Evolutionary conservation across 2,888 invertebrate genomes (phyloP).

Genomic region (Eupithecia subfuscata): DNA sequence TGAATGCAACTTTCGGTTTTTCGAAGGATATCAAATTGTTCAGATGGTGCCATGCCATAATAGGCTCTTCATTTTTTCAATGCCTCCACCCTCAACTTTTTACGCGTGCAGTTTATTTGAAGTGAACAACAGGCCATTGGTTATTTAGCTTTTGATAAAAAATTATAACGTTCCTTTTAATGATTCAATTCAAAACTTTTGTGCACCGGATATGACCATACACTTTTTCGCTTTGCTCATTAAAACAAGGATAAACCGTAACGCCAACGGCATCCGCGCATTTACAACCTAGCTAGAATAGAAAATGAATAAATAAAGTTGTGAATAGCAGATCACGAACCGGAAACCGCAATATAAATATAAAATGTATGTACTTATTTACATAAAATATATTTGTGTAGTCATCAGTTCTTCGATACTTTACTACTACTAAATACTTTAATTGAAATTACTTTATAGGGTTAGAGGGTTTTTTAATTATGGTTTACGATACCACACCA

Average conservation of each 20-base stretch:
- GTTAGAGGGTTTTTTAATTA: no score
- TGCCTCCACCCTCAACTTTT: slow-evolving; percentile 45
- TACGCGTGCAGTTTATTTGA: slow-evolving; percentile 61
- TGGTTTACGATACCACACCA: no score
- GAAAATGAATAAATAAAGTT: slow-evolving; percentile 23
- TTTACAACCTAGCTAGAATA: slow-evolving; percentile 15
- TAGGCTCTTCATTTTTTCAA: slow-evolving; percentile 51
- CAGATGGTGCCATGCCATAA: slow-evolving; percentile 54
- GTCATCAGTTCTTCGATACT: no score
- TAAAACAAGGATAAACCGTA: slow-evolving; percentile 39
- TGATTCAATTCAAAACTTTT: slow-evolving; percentile 42
- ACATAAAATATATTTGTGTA: no score
- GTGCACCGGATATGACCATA: slow-evolving; percentile 42
- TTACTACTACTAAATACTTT: no score
- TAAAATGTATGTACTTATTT: no score
- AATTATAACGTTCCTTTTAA: slow-evolving; percentile 49
- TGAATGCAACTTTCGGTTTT: slow-evolving; percentile 64
- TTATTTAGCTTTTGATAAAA: slow-evolving; percentile 52
- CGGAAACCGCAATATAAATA: neutral
- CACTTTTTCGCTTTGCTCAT: slow-evolving; percentile 41
- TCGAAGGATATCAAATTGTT: slow-evolving; percentile 69
- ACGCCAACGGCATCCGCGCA: slow-evolving; percentile 33
- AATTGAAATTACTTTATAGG: no score
- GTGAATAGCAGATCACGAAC: slow-evolving; percentile 6
- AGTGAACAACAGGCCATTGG: slow-evolving; percentile 38